Evolutionary conservation across 2,113 vertebrate species (phyloP).

Genomic region (Phrynosoma platyrhinos): DNA sequence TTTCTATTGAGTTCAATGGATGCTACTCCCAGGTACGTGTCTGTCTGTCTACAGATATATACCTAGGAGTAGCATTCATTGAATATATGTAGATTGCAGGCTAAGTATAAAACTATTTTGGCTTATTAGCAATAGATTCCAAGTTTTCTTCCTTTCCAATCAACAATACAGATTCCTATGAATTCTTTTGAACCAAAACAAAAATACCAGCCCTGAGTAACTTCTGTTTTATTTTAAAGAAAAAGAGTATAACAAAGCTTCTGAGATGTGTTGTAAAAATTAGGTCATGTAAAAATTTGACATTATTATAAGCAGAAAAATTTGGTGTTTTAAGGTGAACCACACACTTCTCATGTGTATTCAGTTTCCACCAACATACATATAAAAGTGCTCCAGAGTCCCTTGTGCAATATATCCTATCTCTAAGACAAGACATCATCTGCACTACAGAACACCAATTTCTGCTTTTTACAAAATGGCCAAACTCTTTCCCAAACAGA

Average conservation of each 20-base stretch:
- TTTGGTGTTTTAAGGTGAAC: neutral
- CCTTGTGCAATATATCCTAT: neutral
- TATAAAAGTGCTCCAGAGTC: neutral
- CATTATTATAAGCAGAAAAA: neutral
- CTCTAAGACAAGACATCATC: neutral
- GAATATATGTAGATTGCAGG: neutral
- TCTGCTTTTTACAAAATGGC: constrained; percentile 22
- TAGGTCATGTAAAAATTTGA: neutral
- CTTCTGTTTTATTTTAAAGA: neutral
- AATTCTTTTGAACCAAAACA: neutral
- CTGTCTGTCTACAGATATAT: no score
- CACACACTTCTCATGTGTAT: neutral
- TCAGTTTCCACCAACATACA: neutral
- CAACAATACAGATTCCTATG: neutral
- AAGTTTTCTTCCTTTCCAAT: neutral
- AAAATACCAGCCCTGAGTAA: neutral
- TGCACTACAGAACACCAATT: neutral
- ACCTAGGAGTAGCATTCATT: no score
- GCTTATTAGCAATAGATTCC: neutral
- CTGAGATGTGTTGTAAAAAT: neutral
- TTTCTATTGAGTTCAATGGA: neutral
- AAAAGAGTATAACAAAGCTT: neutral
- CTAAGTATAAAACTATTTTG: neutral
- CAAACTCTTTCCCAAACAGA: constrained; percentile 63
- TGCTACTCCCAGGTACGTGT: neutral